A percentile compares a stretch with the other conserved stretches of the same genome.
Conservation (phyloP, 1,140 invertebrate species). For the Euborellia annulipes region DNA sequence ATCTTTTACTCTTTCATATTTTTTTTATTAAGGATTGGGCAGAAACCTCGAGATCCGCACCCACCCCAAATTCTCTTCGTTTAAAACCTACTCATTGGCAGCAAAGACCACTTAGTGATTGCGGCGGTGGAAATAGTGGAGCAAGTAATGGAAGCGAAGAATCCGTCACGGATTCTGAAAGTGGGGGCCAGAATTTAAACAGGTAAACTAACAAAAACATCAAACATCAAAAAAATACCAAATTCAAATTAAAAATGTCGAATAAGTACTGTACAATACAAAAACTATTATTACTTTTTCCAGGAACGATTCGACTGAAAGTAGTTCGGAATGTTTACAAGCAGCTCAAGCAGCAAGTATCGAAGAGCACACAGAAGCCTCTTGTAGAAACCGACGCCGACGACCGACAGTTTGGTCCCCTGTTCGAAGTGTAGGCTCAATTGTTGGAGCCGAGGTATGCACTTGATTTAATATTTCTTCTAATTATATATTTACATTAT, state of each 20-base stretch:
- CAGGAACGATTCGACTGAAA: too few species aligned
- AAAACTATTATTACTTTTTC: too few species aligned
- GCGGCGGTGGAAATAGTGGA: constrained; percentile 12
- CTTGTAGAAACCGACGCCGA: constrained; percentile 1
- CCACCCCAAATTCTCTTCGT: constrained; percentile 28
- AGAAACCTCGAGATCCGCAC: constrained; percentile 42
- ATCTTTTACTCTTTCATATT: too few species aligned
- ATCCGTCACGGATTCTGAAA: constrained; percentile 6
- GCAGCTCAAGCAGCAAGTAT: too few species aligned
- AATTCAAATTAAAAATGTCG: too few species aligned
- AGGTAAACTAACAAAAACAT: too few species aligned
- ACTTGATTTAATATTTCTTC: too few species aligned
- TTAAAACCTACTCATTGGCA: constrained; percentile 8
- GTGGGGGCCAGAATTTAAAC: not conserved
- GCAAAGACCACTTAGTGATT: constrained; percentile 9
- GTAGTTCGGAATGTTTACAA: too few species aligned
- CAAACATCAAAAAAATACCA: too few species aligned
- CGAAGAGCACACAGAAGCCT: not conserved
- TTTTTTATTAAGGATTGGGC: constrained; percentile 35
- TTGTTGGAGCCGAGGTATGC: constrained; percentile 26
- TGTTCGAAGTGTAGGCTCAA: constrained; percentile 61
- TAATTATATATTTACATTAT: too few species aligned
- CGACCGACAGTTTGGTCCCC: constrained; percentile 70
- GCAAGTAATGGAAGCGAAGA: constrained; percentile 3
- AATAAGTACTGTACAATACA: too few species aligned